Evolutionary conservation across 2,113 vertebrate genomes (phyloP).

Genomic region (cat (Felis catus)): DNA sequence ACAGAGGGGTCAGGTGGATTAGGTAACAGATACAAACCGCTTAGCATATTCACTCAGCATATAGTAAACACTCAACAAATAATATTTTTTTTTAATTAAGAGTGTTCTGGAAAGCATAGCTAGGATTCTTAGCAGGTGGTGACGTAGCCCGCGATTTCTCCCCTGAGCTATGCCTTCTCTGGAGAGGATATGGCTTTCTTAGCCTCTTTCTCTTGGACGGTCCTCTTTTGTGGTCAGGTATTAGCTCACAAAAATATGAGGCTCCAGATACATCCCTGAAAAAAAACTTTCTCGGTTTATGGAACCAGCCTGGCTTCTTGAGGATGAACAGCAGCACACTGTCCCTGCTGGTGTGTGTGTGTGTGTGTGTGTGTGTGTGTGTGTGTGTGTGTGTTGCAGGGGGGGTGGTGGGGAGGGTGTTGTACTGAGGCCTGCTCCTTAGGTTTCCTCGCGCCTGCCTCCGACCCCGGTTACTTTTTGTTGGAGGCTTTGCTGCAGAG

Average conservation of each 20-base stretch:
- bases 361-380: no score
- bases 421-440: neutral
- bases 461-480: slow-evolving; percentile 60
- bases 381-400: no score
- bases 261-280: fast-evolving
- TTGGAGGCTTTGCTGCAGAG: slow-evolving; percentile 45
- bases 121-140: neutral
- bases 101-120: neutral
- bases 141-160: neutral
- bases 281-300: neutral
- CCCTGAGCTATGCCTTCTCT: neutral
- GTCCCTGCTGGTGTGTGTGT: neutral
- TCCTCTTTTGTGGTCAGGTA: neutral
- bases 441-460: neutral
- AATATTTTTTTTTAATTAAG: neutral
- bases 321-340: neutral
- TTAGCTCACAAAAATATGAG: neutral
- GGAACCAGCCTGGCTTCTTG: neutral
- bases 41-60: neutral
- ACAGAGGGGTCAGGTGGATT: neutral
- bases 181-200: neutral
- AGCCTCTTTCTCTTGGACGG: neutral
- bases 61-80: neutral
- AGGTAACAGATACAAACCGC: neutral
- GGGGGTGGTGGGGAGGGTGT: no score